These are phyloP conservation scores for Acomys russatus DNA, from an alignment of 2,797 vertebrate genomes.

Conservation along the genomic window DNA sequence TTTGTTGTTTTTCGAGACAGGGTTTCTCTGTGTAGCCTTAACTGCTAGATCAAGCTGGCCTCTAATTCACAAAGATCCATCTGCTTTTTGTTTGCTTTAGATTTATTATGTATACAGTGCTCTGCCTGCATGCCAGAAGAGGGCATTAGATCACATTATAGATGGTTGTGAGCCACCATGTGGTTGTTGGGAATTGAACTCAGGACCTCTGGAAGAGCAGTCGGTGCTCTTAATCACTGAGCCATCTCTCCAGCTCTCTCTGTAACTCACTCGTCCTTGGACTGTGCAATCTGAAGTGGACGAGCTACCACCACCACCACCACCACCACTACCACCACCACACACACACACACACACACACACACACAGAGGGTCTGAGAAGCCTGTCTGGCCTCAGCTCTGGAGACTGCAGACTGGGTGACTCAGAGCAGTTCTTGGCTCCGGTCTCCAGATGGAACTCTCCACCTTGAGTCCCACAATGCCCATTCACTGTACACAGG, in stretches of 20 bases:
- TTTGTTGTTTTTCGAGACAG: too few species aligned
- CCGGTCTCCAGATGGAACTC: slow-evolving; percentile 50
- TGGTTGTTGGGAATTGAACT: neutral
- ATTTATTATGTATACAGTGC: too few species aligned
- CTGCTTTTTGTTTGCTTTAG: too few species aligned
- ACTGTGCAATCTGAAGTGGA: neutral
- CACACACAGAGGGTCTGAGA: neutral
- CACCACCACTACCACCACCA: too few species aligned
- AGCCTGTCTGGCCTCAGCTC: neutral
- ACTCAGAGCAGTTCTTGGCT: slow-evolving; percentile 63
- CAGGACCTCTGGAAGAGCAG: neutral
- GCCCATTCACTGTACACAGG: neutral
- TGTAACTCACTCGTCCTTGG: neutral
- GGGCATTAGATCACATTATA: neutral
- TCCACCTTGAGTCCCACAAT: slow-evolving; percentile 39
- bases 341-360: too few species aligned
- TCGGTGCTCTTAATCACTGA: neutral
- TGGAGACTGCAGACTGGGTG: neutral
- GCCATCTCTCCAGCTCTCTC: neutral
- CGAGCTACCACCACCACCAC: neutral
- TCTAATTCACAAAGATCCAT: too few species aligned
- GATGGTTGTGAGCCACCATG: neutral
- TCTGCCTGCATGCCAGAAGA: too few species aligned
- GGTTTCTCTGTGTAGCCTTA: too few species aligned
- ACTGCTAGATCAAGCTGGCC: too few species aligned